Conservation (phyloP, 2,797 vertebrate species). For the Cuculus canorus region DNA sequence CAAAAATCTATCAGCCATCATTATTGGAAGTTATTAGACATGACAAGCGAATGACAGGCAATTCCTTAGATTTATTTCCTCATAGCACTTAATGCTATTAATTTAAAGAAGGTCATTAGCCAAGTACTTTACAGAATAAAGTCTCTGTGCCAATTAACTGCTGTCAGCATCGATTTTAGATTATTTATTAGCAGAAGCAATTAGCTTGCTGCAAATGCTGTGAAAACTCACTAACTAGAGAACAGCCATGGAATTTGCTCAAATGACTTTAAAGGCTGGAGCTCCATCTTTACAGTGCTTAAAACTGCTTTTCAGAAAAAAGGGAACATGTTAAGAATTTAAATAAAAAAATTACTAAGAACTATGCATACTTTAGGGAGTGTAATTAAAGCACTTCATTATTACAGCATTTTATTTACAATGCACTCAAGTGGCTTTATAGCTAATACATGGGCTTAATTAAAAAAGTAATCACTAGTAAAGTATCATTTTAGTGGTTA, state of each 20-base stretch:
- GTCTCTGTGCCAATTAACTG: constrained; percentile 92
- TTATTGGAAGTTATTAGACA: constrained; percentile 99
- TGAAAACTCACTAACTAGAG: constrained; percentile 82
- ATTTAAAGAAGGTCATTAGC: constrained; percentile 97
- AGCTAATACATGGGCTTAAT: constrained; percentile 75
- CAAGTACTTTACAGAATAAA: constrained; percentile 93
- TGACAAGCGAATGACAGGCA: constrained; percentile 99
- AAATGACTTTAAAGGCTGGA: constrained; percentile 78
- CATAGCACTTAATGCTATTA: constrained; percentile 95
- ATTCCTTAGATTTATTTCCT: constrained; percentile 99
- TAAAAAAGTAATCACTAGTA: constrained; percentile 77
- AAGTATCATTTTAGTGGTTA: constrained; percentile 75
- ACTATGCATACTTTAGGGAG: constrained; percentile 67
- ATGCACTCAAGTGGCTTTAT: constrained; percentile 74
- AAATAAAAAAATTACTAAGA: constrained; percentile 74
- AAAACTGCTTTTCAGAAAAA: constrained; percentile 70
- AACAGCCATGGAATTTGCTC: constrained; percentile 77
- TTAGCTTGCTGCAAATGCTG: constrained; percentile 83
- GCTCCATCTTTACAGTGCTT: constrained; percentile 60
- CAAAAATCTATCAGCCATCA: constrained; percentile 99
- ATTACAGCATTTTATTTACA: constrained; percentile 77
- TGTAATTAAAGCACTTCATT: constrained; percentile 76
- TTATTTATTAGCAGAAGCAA: constrained; percentile 92
- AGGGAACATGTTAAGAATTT: constrained; percentile 67
- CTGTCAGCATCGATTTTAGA: constrained; percentile 90